Evolutionary conservation across 2,113 vertebrate species (phyloP), one percentile per base, ranked within the genome.

Genomic region (Platichthys flesus): DNA sequence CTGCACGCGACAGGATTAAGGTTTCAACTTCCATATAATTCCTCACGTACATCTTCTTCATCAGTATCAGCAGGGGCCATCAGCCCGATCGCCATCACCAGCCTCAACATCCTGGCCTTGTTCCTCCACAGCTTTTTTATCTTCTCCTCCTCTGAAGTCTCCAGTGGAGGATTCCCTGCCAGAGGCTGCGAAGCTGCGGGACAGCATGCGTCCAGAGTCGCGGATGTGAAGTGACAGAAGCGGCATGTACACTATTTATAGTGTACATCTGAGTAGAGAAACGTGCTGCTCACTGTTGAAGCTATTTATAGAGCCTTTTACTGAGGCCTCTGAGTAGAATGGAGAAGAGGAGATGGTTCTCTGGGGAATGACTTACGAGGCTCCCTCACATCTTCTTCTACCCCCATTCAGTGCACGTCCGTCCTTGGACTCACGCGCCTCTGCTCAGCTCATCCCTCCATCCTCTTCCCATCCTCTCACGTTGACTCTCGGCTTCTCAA

Each of bases 291-390:
- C 87, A 85, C 82, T 83, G 81, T 76, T 88, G 35, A 52, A 71
- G 81, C 90, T 93, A 92, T 92, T 91, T 90, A 82, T 92, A 93
- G 89, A 88, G 26, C 75, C 85, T 90, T 89, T 90, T 91, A 89
- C 91, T 78, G 85, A 90, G 88, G 88, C 82, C 76, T 88, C 83
- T 64, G 71, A 83, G 82, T 76, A 65, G 67, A 85, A 76, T 58
- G 69, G 51, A 82, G 74, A 68, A 78, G 76, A 74, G 64, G 76
- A 87, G 79, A 87, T 65, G 74, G 61, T 79, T 75, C 88, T 85
- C 88, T 8, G 4, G 87, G 86, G 87, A 89, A 85, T 89, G 82
- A 88, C 86, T 89, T 90, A 88, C 60, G 70, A 90, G 83, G 81
- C 68, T 80, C 87, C 75, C 76, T 83, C 73, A 71, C 83, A 83